A percentile compares a stretch with the other conserved stretches of the same genome.
phyloP scores from a whole-genome alignment of 2,797 vertebrate species.

The Poeciliopsis paucimaculata region DNA sequence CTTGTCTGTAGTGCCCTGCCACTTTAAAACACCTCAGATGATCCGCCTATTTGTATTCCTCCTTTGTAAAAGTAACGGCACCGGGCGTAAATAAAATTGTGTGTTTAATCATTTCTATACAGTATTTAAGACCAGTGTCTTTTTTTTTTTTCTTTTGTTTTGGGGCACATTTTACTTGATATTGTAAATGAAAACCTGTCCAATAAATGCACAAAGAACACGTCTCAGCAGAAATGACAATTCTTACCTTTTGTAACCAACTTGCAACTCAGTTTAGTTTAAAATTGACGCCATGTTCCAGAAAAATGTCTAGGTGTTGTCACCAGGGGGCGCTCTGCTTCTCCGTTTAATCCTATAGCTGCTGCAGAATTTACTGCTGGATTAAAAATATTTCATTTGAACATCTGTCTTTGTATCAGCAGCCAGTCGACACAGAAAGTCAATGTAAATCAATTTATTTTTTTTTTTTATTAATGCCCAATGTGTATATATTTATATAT shows the following conservation, averaged over 20 bases:
- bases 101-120: conserved; percentile 71
- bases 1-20: conserved; percentile 61
- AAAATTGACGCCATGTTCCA: not conserved
- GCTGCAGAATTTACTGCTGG: conserved; percentile 2
- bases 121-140: conserved; percentile 62
- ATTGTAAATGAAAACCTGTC: conserved; percentile 67
- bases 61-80: conserved; percentile 60
- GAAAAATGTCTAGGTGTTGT: not conserved
- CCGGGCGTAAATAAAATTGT: conserved; percentile 54
- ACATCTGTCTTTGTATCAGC: not conserved
- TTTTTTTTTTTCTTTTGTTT: conserved; percentile 71
- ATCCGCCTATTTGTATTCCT: conserved; percentile 62
- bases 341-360: conserved; percentile 10
- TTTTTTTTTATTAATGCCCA: conserved; percentile 12
- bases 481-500: conserved; percentile 26
- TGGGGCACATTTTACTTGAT: conserved; percentile 67
- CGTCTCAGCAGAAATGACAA: conserved; percentile 14
- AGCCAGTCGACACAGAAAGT: not conserved
- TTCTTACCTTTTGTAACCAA: conserved; percentile 23
- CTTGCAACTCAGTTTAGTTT: not conserved
- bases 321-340: conserved; percentile 69
- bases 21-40: conserved; percentile 72
- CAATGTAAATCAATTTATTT: conserved; percentile 7
- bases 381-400: conserved; percentile 15
- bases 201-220: conserved; percentile 34